Percentiles rank a stretch among this genome's conserved stretches.
Evolutionary conservation across 2,888 invertebrate species (phyloP).

Genomic region (Ophraella communa): DNA sequence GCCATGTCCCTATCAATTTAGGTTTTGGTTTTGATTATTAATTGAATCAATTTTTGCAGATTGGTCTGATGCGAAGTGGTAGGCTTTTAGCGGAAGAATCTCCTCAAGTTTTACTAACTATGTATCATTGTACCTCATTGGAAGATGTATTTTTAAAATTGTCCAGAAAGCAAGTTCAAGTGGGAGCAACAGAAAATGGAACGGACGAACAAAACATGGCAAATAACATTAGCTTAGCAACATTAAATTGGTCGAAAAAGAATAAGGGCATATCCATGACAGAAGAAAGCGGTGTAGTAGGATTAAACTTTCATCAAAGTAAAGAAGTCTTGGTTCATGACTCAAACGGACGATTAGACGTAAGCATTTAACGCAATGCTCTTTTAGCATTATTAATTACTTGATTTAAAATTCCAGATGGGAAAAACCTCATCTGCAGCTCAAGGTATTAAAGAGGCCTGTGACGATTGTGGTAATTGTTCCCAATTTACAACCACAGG

Average conservation of each 20-base stretch:
- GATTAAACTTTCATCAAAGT: constrained; percentile 89
- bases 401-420: constrained; percentile 34
- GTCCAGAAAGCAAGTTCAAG: constrained; percentile 79
- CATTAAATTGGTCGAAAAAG: constrained; percentile 81
- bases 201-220: constrained; percentile 68
- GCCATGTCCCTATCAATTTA: no score
- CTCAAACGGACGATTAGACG: constrained; percentile 71
- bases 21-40: no score
- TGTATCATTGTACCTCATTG: constrained; percentile 82
- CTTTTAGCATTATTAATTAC: neutral
- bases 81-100: constrained; percentile 89
- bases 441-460: constrained; percentile 62
- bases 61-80: constrained; percentile 94
- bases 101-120: constrained; percentile 81
- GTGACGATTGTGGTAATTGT: constrained; percentile 64
- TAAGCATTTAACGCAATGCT: constrained; percentile 59
- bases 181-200: constrained; percentile 48
- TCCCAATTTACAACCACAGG: constrained; percentile 77
- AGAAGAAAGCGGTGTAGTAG: constrained; percentile 86
- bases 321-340: constrained; percentile 86
- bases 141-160: constrained; percentile 94
- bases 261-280: constrained; percentile 85
- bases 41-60: constrained; percentile 68
- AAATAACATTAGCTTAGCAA: constrained; percentile 81
- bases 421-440: constrained; percentile 41